These are phyloP conservation scores for Oncopeltus fasciatus DNA, from an alignment of 1,140 invertebrate species.

Conservation along the genomic window DNA sequence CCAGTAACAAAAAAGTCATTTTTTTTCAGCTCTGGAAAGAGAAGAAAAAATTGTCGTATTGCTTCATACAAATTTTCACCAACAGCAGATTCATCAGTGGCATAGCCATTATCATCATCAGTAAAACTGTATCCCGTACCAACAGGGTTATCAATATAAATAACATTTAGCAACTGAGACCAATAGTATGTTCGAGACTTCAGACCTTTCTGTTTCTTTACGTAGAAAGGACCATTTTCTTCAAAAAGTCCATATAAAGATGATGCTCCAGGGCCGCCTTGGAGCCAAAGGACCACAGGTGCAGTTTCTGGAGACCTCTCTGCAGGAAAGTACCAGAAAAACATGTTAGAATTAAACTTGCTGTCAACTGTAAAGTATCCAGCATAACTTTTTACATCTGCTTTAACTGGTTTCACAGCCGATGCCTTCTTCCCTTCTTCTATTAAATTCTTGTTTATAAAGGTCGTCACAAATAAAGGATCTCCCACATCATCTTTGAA, in stretches of 20 bases:
- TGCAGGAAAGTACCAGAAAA: constrained; percentile 66
- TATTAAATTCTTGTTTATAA: constrained; percentile 16
- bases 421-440: constrained; percentile 15
- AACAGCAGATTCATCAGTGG: constrained; percentile 28
- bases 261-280: constrained; percentile 56
- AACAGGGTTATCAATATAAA: constrained; percentile 64
- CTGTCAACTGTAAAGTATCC: constrained; percentile 58
- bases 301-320: constrained; percentile 32
- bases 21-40: constrained; percentile 33
- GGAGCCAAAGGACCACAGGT: constrained; percentile 58
- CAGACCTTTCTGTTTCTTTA: constrained; percentile 44
- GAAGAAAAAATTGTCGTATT: constrained; percentile 52
- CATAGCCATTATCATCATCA: constrained; percentile 2
- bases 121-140: constrained; percentile 23
- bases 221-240: constrained; percentile 35
- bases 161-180: constrained; percentile 51
- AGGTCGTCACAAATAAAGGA: constrained; percentile 22
- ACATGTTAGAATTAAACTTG: constrained; percentile 43
- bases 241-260: constrained; percentile 57
- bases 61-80: constrained; percentile 49
- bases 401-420: constrained; percentile 13
- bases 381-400: constrained; percentile 32
- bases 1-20: constrained; percentile 30
- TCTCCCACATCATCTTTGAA: constrained; percentile 1
- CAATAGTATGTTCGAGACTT: constrained; percentile 29